Evolutionary conservation across 2,888 invertebrate species (phyloP), one percentile per base, ranked within the genome.

Genomic region (Camptogramma bilineatum): DNA sequence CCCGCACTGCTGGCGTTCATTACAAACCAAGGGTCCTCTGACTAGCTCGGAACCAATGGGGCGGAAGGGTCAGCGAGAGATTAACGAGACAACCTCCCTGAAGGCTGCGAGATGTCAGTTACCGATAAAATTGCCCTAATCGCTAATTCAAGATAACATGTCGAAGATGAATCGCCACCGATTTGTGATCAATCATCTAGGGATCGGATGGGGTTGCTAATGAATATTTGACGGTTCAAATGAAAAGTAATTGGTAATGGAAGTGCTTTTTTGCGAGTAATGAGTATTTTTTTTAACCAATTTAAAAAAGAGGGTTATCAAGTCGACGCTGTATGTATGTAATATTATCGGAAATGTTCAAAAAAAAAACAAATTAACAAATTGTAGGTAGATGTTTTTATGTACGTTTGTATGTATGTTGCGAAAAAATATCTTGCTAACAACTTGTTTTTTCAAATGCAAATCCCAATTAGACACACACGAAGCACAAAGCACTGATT

Each of bases 51-150:
- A 72, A 65, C 77, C 83, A 81, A 83, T 85, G 84, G 82, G 74
- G 78, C 66, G 80, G 80, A 85, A 85, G 85, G 84, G 86, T 80
- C 84, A 78, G 79, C 59, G 46, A 24, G 56, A 79, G 84, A 85
- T 85, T 83, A 85, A 85, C 79, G 84, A 82, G 75, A 77, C 68
- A 70, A 52, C 56, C 48, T 53, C n/a, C 18, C 19, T n/a, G 53
- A 54, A 47, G 42, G 53, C 10, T 47, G 24, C 34, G 44, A 34
- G 39, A 55, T 17, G 60, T 47, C 52, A 52, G 39, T 34, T 52
- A 9, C 44, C 52, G 59, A 60, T 56, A 52, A 61, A 61, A 31
- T 31, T 61, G 54, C 24, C 44, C 54, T 54, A 50, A 54, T 58
- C 47, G 4, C 54, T 60, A 44, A 53, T 50, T 19, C 39, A 50